Evolutionary conservation across 2,113 vertebrate genomes (phyloP).

Genomic region (Haplochromis vanheusdeni): DNA sequence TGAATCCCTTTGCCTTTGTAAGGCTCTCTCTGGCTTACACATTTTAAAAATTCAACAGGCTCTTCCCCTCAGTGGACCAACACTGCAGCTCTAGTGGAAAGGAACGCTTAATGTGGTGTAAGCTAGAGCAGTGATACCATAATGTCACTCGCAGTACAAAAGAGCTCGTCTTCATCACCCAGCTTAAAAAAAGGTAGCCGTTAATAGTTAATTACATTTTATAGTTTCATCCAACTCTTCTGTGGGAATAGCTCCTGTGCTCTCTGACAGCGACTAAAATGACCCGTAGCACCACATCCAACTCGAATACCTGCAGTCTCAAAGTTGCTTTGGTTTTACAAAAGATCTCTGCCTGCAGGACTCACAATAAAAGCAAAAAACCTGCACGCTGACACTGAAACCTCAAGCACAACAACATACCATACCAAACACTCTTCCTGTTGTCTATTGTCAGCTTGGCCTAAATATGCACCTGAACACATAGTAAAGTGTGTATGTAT

Average conservation of each 20-base stretch:
- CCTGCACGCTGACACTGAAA: neutral
- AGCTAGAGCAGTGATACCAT: neutral
- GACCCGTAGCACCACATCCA: neutral
- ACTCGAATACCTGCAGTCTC: neutral
- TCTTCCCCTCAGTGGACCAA: neutral
- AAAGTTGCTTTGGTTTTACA: neutral
- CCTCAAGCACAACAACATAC: slow-evolving; percentile 19
- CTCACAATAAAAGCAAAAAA: neutral
- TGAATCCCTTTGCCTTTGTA: neutral
- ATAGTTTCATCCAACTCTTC: neutral
- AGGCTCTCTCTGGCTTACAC: slow-evolving; percentile 14
- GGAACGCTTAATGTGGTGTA: neutral
- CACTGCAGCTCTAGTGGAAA: neutral
- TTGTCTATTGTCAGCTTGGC: neutral
- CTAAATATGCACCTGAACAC: neutral
- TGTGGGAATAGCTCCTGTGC: neutral
- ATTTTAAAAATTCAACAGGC: slow-evolving; percentile 45
- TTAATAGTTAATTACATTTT: neutral
- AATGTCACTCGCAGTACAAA: neutral
- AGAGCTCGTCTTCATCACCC: neutral
- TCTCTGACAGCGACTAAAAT: neutral
- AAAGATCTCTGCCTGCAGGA: neutral
- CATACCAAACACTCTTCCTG: neutral
- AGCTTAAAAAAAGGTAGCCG: neutral
- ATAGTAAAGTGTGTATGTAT: neutral